Percentiles rank a stretch among this genome's conserved stretches.
Evolutionary conservation across 2,888 invertebrate genomes (phyloP).

Genomic region (Listrodromus nycthemerus): DNA sequence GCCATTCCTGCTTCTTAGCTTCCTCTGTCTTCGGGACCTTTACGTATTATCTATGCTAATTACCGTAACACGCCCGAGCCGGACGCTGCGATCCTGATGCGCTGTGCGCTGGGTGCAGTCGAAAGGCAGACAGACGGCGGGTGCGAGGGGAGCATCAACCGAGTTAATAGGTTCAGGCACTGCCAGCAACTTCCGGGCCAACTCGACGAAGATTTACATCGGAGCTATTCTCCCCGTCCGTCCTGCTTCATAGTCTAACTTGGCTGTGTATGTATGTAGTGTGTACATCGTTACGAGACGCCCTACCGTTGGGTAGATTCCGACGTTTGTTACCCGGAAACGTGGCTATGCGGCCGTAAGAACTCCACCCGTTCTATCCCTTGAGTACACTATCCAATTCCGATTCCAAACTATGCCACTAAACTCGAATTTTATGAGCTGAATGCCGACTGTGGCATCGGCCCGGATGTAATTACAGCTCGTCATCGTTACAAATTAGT

Average conservation of each 20-base stretch:
- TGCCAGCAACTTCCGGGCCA: conserved; percentile 58
- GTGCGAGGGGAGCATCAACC: conserved; percentile 45
- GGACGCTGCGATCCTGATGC: conserved; percentile 63
- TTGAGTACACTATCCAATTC: too few relatives aligned
- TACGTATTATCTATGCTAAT: conserved; percentile 81
- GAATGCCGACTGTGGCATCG: too few relatives aligned
- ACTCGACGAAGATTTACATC: conserved; percentile 59
- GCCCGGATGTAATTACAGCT: too few relatives aligned
- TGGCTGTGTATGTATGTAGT: neutral
- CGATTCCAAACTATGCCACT: too few relatives aligned
- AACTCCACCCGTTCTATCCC: too few relatives aligned
- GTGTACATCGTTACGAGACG: neutral
- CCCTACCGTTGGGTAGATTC: too few relatives aligned
- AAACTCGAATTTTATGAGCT: too few relatives aligned
- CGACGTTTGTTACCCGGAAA: too few relatives aligned
- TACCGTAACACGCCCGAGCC: conserved; percentile 74
- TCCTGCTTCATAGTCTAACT: conserved; percentile 40
- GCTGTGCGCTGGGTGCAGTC: conserved; percentile 20
- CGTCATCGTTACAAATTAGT: neutral
- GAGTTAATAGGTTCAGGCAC: conserved; percentile 62
- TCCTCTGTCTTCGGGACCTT: conserved; percentile 60
- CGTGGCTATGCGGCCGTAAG: too few relatives aligned
- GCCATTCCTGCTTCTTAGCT: conserved; percentile 33
- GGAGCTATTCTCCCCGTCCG: conserved; percentile 39
- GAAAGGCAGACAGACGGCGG: conserved; percentile 34